Evolutionary conservation across 1,140 invertebrate genomes (phyloP), one percentile per base, ranked within the genome.

Genomic region (Neuroterus valhalla): DNA sequence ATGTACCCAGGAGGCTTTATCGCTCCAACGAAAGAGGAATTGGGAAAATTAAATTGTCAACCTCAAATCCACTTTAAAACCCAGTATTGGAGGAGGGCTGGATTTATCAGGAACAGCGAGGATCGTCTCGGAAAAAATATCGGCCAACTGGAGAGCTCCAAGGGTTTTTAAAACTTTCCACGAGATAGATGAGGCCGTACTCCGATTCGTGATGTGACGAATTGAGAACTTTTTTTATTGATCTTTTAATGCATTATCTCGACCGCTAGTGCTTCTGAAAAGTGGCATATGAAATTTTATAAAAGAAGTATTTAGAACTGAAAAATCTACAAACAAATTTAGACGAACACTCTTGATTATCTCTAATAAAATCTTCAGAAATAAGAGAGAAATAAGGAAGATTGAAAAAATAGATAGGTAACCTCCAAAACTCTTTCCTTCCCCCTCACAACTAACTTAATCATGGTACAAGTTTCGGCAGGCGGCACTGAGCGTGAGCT

Each of bases 21-120:
- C 55, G 26, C 31, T 62, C 31, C 21, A 26, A 62, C 55, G 55
- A 62, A 62, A 62, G 55, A 31, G 12, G 23, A 23, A 38, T 26
- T 62, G 55, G 23, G 55, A 62, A 62, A 62, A 62, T 62, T 62
- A 62, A 62, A 62, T 62, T 62, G 55, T 62, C 55, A 62, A 62
- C 55, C 23, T 62, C 31, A 62, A 62, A 62, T 62, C 14, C 55
- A 62, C 55, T 62, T 38, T 62, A 62, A 62, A 31, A 62, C 23
- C 26, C 26, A 31, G 55, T 26, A 38, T 38, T 15, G 15, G 31
- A 14, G 55, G 3, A 62, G 23, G 23, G 14, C 23, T 62, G 55
- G 55, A 62, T 62, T 62, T 62, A 62, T 62, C 23, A 23, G 31
- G 26, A 26, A 26, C 26, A 3, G 23, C 21, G 55, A 62, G 55